Evolutionary conservation across 2,113 vertebrate genomes (phyloP).

Genomic region (Bubo bubo): DNA sequence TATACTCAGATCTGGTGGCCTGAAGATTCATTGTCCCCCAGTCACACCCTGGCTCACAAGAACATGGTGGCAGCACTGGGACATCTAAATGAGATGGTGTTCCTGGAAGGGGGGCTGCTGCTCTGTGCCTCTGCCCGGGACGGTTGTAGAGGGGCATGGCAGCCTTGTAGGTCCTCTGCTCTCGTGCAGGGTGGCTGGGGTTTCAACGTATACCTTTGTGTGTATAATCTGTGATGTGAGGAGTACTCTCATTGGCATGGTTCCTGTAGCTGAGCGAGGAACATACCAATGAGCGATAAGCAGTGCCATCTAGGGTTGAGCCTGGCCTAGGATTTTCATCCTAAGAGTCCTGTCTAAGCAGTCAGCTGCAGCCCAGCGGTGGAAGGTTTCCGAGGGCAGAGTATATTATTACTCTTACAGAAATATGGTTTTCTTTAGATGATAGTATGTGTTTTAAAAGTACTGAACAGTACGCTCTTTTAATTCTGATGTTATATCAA

Average conservation of each 20-base stretch:
- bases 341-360: not conserved
- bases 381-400: not conserved
- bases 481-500: not conserved
- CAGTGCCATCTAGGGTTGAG: constrained; percentile 69
- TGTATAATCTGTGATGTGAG: fast-evolving
- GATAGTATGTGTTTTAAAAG: not conserved
- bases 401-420: not conserved
- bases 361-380: not conserved
- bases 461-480: not conserved
- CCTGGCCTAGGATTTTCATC: not conserved
- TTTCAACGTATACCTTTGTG: fast-evolving
- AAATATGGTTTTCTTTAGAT: not conserved
- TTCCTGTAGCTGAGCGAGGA: not conserved
- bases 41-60: fast-evolving
- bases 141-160: fast-evolving
- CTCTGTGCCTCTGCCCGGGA: not conserved
- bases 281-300: not conserved
- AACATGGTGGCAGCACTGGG: not conserved
- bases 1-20: fast-evolving
- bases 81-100: fast-evolving
- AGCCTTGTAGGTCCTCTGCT: not conserved
- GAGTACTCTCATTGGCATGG: not conserved
- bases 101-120: not conserved
- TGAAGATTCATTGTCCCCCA: fast-evolving
- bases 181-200: not conserved